Conservation (phyloP, 2,797 vertebrate genomes). For the Toxotes lorentzi region DNA sequence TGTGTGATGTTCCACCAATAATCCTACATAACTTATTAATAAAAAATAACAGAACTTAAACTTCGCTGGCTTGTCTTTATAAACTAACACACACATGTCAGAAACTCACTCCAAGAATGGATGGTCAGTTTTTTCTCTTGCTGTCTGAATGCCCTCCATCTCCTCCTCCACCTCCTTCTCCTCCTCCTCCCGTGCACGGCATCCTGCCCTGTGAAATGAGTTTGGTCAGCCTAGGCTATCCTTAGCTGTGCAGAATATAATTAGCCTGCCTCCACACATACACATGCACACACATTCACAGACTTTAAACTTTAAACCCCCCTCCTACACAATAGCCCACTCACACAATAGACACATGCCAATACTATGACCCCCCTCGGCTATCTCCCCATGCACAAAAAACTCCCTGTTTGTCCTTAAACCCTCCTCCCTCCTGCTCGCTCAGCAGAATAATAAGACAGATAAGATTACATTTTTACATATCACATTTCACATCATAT, state of each 20-base stretch:
- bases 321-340: conserved; percentile 58
- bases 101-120: background rate
- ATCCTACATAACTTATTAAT: background rate
- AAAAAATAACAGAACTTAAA: background rate
- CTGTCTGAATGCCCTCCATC: conserved; percentile 50
- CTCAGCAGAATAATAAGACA: conserved; percentile 64
- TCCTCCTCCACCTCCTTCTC: conserved; percentile 21
- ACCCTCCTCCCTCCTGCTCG: conserved; percentile 33
- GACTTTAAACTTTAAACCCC: conserved; percentile 69
- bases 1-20: background rate
- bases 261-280: conserved; percentile 73
- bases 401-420: conserved; percentile 54
- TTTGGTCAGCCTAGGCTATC: conserved; percentile 69
- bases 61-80: background rate
- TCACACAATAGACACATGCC: conserved; percentile 86
- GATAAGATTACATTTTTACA: conserved; percentile 54
- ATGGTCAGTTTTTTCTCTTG: conserved; percentile 39
- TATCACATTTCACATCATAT: conserved; percentile 59
- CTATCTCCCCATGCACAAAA: conserved; percentile 59
- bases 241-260: conserved; percentile 79
- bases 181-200: conserved; percentile 39
- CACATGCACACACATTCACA: conserved; percentile 62
- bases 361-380: conserved; percentile 67
- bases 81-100: background rate
- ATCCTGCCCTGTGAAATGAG: conserved; percentile 68